Evolutionary conservation across 2,797 vertebrate genomes (phyloP), one percentile per base, ranked within the genome.

Genomic region (Choloepus didactylus): DNA sequence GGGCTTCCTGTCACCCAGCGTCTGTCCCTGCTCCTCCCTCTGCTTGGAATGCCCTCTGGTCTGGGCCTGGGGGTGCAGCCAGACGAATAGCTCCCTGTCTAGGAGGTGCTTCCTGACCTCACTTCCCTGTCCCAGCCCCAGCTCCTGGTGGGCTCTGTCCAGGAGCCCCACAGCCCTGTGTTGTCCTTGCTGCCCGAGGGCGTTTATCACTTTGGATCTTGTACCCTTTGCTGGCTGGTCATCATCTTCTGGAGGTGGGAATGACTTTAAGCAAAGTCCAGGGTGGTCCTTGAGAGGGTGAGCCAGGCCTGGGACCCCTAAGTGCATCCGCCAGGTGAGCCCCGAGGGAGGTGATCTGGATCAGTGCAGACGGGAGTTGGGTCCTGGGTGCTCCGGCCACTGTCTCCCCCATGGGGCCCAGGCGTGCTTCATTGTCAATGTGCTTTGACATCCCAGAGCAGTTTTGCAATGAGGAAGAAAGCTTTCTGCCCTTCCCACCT

Each of bases 21-120:
- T 69, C 12, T 41, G 77, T 19, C 41, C 0, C 0, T 16, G 62
- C 62, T 3, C 16, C 18, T 29, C 38, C 76, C 14, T 64, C 25
- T 46, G 0, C 35, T 14, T 29, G 62, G 44, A 14, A n/a, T 0
- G 5, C 60, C 15, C 1, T 83, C 9, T 9, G 0, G 3, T 31
- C 5, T 9, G n/a, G 56, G 49, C n/a, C 35, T 46, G 35, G 16
- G 29, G 38, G n/a, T 14, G 64, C 46, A 0, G 56, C 56, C 56
- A 56, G 56, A 8, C 3, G 62, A 70, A 10, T 14, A 0, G 18
- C 9, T 29, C 51, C 31, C 46, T 31, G 66, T 19, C 85, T 31
- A 0, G 0, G 7, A 15, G 5, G 10, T n/a, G 72, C 44, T 2
- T 46, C 62, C 54, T 29, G 73, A 8, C 2, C 7, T 1, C 7